Evolutionary conservation across 2,113 vertebrate species (phyloP).

Genomic region (Ptyas mucosa): DNA sequence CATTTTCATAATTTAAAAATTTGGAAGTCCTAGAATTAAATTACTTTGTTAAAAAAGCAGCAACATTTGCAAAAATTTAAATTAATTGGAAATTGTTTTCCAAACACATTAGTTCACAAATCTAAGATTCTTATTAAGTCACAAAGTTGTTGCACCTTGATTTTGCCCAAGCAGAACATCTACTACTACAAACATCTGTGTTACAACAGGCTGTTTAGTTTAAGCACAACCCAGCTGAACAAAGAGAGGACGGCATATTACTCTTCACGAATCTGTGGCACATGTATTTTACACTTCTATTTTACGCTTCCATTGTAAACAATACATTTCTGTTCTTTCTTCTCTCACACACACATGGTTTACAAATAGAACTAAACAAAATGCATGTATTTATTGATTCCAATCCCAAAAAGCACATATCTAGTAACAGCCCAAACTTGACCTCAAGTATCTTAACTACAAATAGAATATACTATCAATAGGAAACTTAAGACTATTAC

Average conservation of each 20-base stretch:
- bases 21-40: background rate
- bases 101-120: background rate
- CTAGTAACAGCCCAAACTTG: rapidly evolving
- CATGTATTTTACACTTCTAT: background rate
- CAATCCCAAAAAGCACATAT: rapidly evolving
- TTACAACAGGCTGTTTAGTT: conserved; percentile 22
- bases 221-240: conserved; percentile 47
- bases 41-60: background rate
- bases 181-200: conserved; percentile 30
- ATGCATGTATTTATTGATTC: background rate
- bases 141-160: background rate
- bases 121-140: background rate
- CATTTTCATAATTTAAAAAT: background rate
- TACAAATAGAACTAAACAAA: conserved; percentile 6
- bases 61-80: background rate
- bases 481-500: background rate
- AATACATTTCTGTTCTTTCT: background rate
- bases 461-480: background rate
- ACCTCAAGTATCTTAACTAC: background rate
- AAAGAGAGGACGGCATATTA: conserved; percentile 32
- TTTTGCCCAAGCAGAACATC: conserved; percentile 16
- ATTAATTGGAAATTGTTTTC: background rate
- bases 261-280: background rate
- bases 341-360: rapidly evolving
- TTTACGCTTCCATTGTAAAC: conserved; percentile 10